Evolutionary conservation across 2,113 vertebrate species (phyloP).

Genomic region (Calypte anna): DNA sequence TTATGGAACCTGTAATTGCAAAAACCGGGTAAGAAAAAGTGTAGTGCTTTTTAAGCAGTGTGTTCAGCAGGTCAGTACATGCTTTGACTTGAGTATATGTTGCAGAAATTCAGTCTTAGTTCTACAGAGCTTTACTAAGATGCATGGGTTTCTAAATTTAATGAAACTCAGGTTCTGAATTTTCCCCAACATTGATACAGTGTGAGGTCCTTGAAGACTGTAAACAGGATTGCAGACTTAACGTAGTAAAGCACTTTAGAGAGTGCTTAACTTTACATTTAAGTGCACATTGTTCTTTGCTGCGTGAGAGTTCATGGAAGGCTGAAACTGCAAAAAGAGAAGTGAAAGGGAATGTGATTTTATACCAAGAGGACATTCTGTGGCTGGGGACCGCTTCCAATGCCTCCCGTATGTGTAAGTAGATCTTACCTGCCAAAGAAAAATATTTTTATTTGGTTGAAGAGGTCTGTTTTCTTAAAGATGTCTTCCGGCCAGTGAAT

Average conservation of each 20-base stretch:
- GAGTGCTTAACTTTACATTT: not conserved
- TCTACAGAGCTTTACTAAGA: not conserved
- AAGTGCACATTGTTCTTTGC: not conserved
- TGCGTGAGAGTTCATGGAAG: not conserved
- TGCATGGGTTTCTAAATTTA: not conserved
- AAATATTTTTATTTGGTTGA: not conserved
- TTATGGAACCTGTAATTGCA: not conserved
- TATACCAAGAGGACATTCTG: fast-evolving
- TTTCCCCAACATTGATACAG: not conserved
- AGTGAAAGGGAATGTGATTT: not conserved
- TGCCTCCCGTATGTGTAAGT: not conserved
- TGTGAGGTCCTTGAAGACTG: not conserved
- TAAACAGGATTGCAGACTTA: not conserved
- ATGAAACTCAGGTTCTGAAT: not conserved
- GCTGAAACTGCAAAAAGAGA: not conserved
- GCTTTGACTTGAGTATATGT: not conserved
- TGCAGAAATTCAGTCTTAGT: not conserved
- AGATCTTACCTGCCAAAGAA: not conserved
- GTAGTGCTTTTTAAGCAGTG: not conserved
- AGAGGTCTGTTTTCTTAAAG: not conserved
- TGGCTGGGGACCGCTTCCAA: fast-evolving
- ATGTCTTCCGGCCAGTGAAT: not conserved
- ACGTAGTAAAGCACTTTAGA: not conserved
- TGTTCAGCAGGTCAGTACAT: not conserved
- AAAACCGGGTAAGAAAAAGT: not conserved